Conservation (phyloP, 2,888 invertebrate species). For the Cataglyphis livida region DNA sequence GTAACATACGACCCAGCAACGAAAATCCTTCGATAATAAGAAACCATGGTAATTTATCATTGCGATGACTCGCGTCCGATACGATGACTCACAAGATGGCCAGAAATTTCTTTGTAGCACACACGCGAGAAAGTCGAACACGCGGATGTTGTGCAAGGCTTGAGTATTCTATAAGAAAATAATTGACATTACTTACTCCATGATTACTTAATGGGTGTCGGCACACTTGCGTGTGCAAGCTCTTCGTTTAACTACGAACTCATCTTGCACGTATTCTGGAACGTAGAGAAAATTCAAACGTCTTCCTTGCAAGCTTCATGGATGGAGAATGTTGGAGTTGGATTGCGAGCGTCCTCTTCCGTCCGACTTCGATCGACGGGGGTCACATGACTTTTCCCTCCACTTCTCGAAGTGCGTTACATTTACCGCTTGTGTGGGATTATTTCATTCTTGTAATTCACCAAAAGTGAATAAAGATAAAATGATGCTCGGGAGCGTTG, state of each 20-base stretch:
- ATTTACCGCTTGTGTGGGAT: background rate
- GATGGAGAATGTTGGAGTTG: conserved; percentile 76
- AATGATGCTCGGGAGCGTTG: too few relatives aligned
- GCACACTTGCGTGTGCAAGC: conserved; percentile 92
- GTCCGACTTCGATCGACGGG: conserved; percentile 57
- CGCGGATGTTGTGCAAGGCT: background rate
- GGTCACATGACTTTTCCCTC: background rate
- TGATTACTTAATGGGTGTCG: conserved; percentile 87
- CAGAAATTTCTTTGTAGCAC: conserved; percentile 35
- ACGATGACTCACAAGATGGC: conserved; percentile 77
- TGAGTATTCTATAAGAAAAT: background rate
- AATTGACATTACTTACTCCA: conserved; percentile 89
- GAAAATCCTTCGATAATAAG: background rate
- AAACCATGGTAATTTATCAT: background rate
- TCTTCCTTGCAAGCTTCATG: conserved; percentile 82
- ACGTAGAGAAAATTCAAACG: conserved; percentile 86
- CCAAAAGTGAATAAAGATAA: too few relatives aligned
- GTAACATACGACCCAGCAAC: background rate
- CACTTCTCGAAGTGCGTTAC: background rate
- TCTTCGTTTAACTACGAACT: conserved; percentile 90
- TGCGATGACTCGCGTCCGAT: background rate
- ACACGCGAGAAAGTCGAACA: background rate
- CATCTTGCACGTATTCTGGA: conserved; percentile 89
- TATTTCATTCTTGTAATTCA: background rate
- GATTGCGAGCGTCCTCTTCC: conserved; percentile 69